A percentile compares a stretch with the other conserved stretches of the same genome.
Conservation (phyloP, 1,140 invertebrate genomes). For the Asobara japonica region DNA sequence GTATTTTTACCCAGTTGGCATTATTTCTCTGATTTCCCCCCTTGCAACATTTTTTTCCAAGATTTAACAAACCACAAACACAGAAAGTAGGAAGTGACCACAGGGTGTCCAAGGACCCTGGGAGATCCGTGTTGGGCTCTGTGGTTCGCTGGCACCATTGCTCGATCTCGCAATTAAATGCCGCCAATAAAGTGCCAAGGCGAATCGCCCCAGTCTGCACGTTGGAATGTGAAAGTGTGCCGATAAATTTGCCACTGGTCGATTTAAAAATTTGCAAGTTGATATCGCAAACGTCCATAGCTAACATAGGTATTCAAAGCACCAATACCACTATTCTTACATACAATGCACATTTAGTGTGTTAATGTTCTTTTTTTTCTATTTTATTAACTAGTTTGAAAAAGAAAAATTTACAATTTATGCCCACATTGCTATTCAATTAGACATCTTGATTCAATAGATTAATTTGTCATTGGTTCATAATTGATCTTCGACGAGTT, state of each 20-base stretch:
- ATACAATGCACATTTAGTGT: not conserved
- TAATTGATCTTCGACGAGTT: no score
- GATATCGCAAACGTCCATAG: not conserved
- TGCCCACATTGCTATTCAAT: not conserved
- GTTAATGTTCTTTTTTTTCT: not conserved
- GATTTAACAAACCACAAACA: not conserved
- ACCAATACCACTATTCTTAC: not conserved
- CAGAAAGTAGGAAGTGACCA: slow-evolving; percentile 18
- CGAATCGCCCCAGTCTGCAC: slow-evolving; percentile 19
- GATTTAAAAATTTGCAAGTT: slow-evolving; percentile 15
- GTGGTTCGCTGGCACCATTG: slow-evolving; percentile 16
- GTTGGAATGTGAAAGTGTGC: slow-evolving; percentile 32
- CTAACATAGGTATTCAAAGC: not conserved
- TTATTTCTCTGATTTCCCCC: not conserved
- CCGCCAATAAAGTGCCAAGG: slow-evolving; percentile 33
- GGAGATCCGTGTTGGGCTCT: slow-evolving; percentile 15
- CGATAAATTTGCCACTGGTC: slow-evolving; percentile 26
- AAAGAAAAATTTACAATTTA: not conserved
- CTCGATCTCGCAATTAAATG: slow-evolving; percentile 29
- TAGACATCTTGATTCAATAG: not conserved
- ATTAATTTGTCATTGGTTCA: no score
- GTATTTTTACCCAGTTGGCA: not conserved
- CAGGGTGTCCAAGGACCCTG: slow-evolving; percentile 20
- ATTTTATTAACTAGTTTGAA: not conserved
- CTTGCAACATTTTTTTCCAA: not conserved